phyloP scores from a whole-genome alignment of 2,797 vertebrate species.

The Microctenopoma lineatum region DNA sequence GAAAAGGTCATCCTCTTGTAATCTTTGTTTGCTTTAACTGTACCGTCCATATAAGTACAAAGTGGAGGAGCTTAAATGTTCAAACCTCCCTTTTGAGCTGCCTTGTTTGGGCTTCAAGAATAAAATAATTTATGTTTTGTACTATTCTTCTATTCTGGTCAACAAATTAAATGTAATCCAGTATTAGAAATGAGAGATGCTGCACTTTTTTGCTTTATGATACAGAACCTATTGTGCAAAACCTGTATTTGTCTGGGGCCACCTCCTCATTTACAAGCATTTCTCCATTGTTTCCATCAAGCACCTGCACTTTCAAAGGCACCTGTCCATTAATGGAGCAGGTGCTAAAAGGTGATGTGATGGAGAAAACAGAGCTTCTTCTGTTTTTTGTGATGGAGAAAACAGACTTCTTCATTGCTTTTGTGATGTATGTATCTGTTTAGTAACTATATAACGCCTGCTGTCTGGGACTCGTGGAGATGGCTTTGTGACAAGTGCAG shows the following conservation, averaged over 20 bases:
- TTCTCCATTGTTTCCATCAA: slow-evolving; percentile 32
- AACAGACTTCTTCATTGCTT: slow-evolving; percentile 38
- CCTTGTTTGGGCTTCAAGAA: slow-evolving; percentile 33
- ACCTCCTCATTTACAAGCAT: slow-evolving; percentile 6
- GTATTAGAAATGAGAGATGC: neutral
- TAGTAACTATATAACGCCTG: slow-evolving; percentile 40
- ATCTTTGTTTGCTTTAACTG: slow-evolving; percentile 35
- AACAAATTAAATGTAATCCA: slow-evolving; percentile 17
- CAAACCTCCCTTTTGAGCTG: slow-evolving; percentile 7
- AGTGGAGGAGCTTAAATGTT: slow-evolving; percentile 11
- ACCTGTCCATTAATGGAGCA: slow-evolving; percentile 27
- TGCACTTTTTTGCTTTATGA: slow-evolving; percentile 1
- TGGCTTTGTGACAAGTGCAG: slow-evolving; percentile 4
- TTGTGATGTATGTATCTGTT: slow-evolving; percentile 41
- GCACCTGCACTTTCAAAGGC: slow-evolving; percentile 35
- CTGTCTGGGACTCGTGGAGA: slow-evolving; percentile 10
- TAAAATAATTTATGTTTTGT: slow-evolving; percentile 1
- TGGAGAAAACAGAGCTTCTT: slow-evolving; percentile 33
- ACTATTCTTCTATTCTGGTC: slow-evolving; percentile 1
- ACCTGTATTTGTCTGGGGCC: neutral
- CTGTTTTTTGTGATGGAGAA: slow-evolving; percentile 11
- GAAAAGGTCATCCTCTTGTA: slow-evolving; percentile 18
- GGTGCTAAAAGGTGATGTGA: slow-evolving; percentile 29
- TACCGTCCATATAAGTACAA: slow-evolving; percentile 36
- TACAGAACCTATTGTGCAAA: slow-evolving; percentile 10